Base-by-base conservation (phyloP, 2,113 vertebrate species). In the Montifringilla adamsi region DNA sequence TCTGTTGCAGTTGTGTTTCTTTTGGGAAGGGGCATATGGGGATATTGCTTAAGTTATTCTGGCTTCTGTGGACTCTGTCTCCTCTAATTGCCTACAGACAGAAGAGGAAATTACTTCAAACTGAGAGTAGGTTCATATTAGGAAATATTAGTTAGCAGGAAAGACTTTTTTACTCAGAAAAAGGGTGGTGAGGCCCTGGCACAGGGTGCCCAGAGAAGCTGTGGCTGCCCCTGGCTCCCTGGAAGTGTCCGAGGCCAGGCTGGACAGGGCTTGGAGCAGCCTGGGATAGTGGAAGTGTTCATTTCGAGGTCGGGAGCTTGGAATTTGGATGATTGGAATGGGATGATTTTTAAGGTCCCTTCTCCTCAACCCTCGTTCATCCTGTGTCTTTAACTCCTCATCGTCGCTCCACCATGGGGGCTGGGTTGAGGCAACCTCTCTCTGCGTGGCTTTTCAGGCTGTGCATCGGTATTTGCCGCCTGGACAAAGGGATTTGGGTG, bases 141-240 rank as follows among this genome's bases (percentile, higher is more conserved):
- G 49, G 68, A 47, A 74, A 23, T 47, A 47, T 5, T 7, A 17
- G 6, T 30, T 63, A 11, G 10, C 27, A 56, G 43, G 52, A 58
- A 73, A 49, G 11, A 37, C 3, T 16, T 23, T 8, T 15, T 58
- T 23, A 13, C 4, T 28, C 22, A 23, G 47, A 10, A 9, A 13
- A 4, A 6, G 9, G 15, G 2, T 6, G 16, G 1, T 0, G 13
- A 68, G 41, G 30, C 30, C n/a, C n/a, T n/a, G n/a, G n/a, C n/a
- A n/a, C 21, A 60, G 53, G 11, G 0, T 53, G 19, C 19, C 28
- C 53, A 30, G 33, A 75, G 39, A 2, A 60, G n/a, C 78, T 83
- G 46, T 19, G 87, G 78, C 62, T 47, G 46, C 18, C 15, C 44
- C 31, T 37, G 33, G 39, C 33, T 19, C 35, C 35, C 44, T 66